These are phyloP conservation scores for Amaurobius ferox DNA, from an alignment of 2,888 invertebrate species.

Conservation along the genomic window DNA sequence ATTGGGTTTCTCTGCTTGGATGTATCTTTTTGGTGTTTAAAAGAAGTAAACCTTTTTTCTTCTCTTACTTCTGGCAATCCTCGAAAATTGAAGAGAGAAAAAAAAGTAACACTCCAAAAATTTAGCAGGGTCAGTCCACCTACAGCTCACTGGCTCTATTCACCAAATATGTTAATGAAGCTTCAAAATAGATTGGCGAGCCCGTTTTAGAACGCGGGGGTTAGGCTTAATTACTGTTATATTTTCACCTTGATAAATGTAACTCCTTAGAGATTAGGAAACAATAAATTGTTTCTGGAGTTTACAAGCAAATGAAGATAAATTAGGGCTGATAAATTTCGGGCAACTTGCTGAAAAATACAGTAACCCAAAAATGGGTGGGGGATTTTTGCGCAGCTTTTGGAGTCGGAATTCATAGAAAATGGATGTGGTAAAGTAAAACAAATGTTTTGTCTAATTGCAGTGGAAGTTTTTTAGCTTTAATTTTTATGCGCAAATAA, in stretches of 20 bases:
- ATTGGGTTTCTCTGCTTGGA: too few species aligned
- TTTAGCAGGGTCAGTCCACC: neutral
- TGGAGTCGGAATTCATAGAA: neutral
- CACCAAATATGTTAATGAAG: neutral
- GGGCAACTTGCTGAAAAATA: too few species aligned
- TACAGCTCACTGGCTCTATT: neutral
- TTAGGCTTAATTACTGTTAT: neutral
- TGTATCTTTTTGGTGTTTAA: too few species aligned
- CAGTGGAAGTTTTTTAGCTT: neutral
- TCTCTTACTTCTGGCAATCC: neutral
- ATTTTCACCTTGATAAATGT: neutral
- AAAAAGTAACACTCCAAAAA: neutral
- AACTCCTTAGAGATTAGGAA: neutral
- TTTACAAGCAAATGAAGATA: neutral
- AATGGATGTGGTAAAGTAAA: neutral
- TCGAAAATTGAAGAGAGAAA: neutral
- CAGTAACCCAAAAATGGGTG: too few species aligned
- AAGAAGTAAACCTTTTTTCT: too few species aligned
- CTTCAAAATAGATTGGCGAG: neutral
- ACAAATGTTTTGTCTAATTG: conserved; percentile 1
- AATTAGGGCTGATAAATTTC: neutral
- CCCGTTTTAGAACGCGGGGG: neutral
- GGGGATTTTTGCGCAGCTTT: too few species aligned
- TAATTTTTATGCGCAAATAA: too few species aligned
- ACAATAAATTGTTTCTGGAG: neutral